A percentile compares a stretch with the other conserved stretches of the same genome.
Conservation (phyloP, 2,113 vertebrate genomes). For the Ceyx melanurus region DNA sequence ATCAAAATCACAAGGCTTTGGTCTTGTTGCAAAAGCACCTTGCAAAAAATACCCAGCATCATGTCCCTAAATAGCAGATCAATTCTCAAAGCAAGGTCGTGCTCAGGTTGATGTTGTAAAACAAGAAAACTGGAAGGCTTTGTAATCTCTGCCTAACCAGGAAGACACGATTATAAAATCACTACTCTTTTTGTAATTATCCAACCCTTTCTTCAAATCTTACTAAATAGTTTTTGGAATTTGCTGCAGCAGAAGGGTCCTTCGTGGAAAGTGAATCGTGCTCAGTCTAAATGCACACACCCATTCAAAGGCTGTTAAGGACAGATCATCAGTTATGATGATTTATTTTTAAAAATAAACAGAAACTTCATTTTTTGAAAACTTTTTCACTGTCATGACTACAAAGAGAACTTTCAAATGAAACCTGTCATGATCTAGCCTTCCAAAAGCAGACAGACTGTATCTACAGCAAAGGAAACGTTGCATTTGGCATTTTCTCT, state of each 20-base stretch:
- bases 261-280: not conserved
- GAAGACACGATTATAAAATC: not conserved
- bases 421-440: not conserved
- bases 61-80: not conserved
- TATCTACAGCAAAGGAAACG: not conserved
- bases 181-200: accelerated
- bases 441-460: not conserved
- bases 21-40: not conserved
- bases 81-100: not conserved
- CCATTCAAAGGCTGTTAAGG: not conserved
- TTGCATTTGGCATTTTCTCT: constrained; percentile 25
- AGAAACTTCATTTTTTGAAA: not conserved
- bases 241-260: not conserved
- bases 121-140: not conserved
- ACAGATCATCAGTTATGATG: not conserved
- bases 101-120: accelerated
- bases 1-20: not conserved
- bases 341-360: not conserved
- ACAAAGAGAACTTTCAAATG: not conserved
- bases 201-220: not conserved
- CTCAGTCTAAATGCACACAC: not conserved
- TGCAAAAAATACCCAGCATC: not conserved
- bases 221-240: not conserved
- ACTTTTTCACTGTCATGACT: not conserved
- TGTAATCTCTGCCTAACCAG: not conserved